Evolutionary conservation across 1,140 invertebrate genomes (phyloP).

Genomic region (Anastrepha obliqua): DNA sequence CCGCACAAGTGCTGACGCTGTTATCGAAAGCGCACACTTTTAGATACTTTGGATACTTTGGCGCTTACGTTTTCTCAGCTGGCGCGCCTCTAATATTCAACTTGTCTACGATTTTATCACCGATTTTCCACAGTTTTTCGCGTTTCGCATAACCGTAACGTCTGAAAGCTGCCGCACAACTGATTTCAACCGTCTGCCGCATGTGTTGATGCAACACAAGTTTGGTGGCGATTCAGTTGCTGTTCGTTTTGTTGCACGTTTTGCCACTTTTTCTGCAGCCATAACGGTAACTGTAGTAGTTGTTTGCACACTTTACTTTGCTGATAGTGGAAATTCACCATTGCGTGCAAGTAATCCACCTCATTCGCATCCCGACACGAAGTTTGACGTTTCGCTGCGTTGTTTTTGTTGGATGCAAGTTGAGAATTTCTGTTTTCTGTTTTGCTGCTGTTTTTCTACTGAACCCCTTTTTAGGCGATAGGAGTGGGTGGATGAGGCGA

Average conservation of each 20-base stretch:
- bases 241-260: conserved; percentile 14
- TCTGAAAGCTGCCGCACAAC: conserved; percentile 42
- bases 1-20: neutral
- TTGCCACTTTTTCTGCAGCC: conserved; percentile 22
- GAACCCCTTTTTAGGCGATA: neutral
- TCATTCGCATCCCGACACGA: conserved; percentile 4
- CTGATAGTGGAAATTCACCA: conserved; percentile 36
- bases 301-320: neutral
- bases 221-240: neutral
- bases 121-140: neutral
- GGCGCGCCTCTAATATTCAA: neutral
- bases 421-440: neutral
- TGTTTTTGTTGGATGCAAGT: neutral
- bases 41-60: neutral
- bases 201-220: conserved; percentile 9
- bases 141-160: conserved; percentile 48
- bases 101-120: neutral
- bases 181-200: conserved; percentile 8
- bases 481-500: neutral
- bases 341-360: neutral
- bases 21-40: neutral
- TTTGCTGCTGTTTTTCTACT: conserved; percentile 14
- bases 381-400: conserved; percentile 40
- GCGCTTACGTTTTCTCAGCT: neutral
- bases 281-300: conserved; percentile 1